These are phyloP conservation scores for Caenorhabditis elegans DNA, from an alignment of 1,140 invertebrate genomes.

Conservation along the genomic window WBcel235 BX284603.4:8920501-8921000, in stretches of 20 bases:
- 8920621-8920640: background rate
- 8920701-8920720: background rate
- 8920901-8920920: background rate
- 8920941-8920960: background rate
- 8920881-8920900: background rate
- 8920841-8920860: background rate
- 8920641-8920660: no score
- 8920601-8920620: background rate
- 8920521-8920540: background rate
- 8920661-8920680: no score
- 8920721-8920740: background rate
- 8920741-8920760: background rate
- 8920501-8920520: no score
- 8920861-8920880: background rate
- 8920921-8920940: background rate
- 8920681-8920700: no score
- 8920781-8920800: background rate
- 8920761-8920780: background rate
- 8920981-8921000: no score
- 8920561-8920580: background rate
- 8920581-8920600: background rate
- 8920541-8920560: background rate
- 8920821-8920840: background rate
- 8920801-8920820: background rate
- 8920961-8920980: no score